Conservation (phyloP, 2,888 invertebrate genomes). For the Polymixis flavicincta region DNA sequence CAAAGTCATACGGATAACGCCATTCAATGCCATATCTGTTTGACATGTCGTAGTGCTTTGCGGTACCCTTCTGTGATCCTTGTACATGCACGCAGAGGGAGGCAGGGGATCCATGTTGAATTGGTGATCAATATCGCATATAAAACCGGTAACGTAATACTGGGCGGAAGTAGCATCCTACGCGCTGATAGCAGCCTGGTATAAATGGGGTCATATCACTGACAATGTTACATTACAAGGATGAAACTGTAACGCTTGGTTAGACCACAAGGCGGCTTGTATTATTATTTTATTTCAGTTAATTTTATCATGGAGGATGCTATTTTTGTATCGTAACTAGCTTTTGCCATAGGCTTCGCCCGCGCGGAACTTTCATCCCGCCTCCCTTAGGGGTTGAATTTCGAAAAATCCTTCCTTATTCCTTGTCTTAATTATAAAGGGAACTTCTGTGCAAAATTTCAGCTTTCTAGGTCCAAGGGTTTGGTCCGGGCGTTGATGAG, state of each 20-base stretch:
- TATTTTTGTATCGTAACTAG: conserved; percentile 31
- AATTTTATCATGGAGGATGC: conserved; percentile 3
- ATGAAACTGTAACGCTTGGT: conserved; percentile 61
- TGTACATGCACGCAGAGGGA: conserved; percentile 35
- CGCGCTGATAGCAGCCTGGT: conserved; percentile 81
- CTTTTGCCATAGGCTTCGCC: too few species aligned
- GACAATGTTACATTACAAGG: conserved; percentile 81
- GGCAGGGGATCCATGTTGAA: conserved; percentile 41
- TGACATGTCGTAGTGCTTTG: conserved; percentile 27
- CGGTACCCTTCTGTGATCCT: conserved; percentile 45
- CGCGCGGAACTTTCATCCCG: too few species aligned
- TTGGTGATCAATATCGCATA: conserved; percentile 42
- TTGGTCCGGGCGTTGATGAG: too few species aligned
- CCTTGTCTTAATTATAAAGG: too few species aligned
- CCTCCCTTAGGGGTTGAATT: too few species aligned
- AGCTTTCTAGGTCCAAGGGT: too few species aligned
- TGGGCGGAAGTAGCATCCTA: conserved; percentile 80
- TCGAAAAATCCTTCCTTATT: too few species aligned
- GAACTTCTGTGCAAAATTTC: too few species aligned
- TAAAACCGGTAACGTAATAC: conserved; percentile 64
- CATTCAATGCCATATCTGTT: conserved; percentile 38
- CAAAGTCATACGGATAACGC: conserved; percentile 69
- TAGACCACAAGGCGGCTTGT: conserved; percentile 19
- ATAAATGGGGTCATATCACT: conserved; percentile 84
- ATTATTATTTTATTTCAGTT: not conserved